phyloP scores from a whole-genome alignment of 2,797 vertebrate genomes.

The Periophthalmus magnuspinnatus region DNA sequence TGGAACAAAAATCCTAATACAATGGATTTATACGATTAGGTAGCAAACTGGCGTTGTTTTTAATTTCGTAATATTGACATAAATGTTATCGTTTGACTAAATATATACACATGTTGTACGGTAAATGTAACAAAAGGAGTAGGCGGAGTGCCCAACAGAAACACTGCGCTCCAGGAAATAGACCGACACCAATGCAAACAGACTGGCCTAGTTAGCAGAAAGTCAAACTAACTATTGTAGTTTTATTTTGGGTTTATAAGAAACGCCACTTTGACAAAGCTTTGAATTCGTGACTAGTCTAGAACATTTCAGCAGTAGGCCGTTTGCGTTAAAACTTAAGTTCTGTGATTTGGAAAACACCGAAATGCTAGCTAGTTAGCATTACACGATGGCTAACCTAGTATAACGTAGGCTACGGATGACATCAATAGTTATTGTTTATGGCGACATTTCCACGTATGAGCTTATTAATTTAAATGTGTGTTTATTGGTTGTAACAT shows the following conservation, averaged over 20 bases:
- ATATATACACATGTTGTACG: rapidly evolving
- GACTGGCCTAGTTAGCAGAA: conserved; percentile 63
- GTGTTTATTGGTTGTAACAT: conserved; percentile 32
- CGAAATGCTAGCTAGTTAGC: conserved; percentile 28
- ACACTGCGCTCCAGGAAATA: conserved; percentile 54
- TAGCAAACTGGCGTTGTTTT: neutral
- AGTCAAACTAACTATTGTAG: conserved; percentile 20
- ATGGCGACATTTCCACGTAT: neutral
- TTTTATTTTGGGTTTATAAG: neutral
- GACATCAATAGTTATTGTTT: conserved; percentile 11
- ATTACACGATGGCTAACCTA: conserved; percentile 27
- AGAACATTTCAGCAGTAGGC: too few species aligned
- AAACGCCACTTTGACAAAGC: too few species aligned
- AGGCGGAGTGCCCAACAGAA: conserved; percentile 12
- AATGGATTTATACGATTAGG: conserved; percentile 5
- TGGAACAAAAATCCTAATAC: conserved; percentile 39
- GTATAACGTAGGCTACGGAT: conserved; percentile 27
- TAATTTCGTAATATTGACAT: rapidly evolving
- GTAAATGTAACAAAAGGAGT: neutral
- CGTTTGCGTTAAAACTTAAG: neutral
- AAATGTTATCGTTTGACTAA: rapidly evolving
- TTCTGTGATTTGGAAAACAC: neutral
- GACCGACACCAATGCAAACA: conserved; percentile 36
- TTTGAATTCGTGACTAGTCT: too few species aligned
- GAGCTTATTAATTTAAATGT: neutral